phyloP scores from a whole-genome alignment of 1,140 invertebrate species.

The Chymomyza costata region DNA sequence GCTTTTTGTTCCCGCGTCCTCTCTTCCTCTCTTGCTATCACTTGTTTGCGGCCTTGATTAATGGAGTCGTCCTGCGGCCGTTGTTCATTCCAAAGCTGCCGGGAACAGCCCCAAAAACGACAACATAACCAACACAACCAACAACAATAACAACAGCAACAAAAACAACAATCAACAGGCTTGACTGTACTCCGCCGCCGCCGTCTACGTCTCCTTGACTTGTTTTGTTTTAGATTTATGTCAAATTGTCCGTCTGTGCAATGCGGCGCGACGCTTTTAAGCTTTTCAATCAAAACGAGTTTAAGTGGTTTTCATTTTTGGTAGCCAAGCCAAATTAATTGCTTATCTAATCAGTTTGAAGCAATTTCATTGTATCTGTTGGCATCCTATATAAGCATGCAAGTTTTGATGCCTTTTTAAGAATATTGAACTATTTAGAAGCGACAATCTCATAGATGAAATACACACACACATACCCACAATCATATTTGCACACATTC shows the following conservation, averaged over 20 bases:
- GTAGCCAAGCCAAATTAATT: slow-evolving; percentile 50
- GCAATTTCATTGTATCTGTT: too few species aligned
- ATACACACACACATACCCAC: too few species aligned
- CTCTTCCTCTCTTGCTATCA: slow-evolving; percentile 3
- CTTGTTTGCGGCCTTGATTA: slow-evolving; percentile 72
- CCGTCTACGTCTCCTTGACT: slow-evolving; percentile 25
- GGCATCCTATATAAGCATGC: too few species aligned
- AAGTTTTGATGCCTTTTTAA: too few species aligned
- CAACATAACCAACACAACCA: slow-evolving; percentile 17
- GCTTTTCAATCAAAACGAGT: slow-evolving; percentile 68
- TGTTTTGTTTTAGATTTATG: slow-evolving; percentile 72
- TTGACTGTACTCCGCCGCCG: slow-evolving; percentile 13
- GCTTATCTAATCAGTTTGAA: slow-evolving; percentile 67
- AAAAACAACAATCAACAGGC: slow-evolving; percentile 40
- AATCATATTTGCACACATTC: too few species aligned
- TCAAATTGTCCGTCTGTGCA: slow-evolving; percentile 49
- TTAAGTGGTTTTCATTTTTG: slow-evolving; percentile 58
- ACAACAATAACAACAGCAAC: slow-evolving; percentile 17
- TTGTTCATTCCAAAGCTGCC: background rate
- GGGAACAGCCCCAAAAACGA: slow-evolving; percentile 23
- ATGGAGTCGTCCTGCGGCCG: slow-evolving; percentile 66
- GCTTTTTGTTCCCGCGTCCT: background rate
- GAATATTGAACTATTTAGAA: too few species aligned
- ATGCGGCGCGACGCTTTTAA: slow-evolving; percentile 37
- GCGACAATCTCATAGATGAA: too few species aligned